Conservation (phyloP, 2,797 vertebrate genomes). For the Hemitrygon akajei region DNA sequence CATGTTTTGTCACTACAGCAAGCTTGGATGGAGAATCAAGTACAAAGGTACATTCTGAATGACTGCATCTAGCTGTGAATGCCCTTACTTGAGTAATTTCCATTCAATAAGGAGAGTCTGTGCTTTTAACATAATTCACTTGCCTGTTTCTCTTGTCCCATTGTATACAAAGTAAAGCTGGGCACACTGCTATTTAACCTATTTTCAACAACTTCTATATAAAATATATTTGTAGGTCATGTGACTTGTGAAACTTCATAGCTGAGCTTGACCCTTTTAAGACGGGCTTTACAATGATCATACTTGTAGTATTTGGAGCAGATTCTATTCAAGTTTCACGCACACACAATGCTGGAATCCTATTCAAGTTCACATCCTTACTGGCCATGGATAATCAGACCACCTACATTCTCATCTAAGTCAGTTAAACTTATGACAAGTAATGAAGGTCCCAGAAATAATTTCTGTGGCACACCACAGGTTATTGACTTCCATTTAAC, state of each 20-base stretch:
- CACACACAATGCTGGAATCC: no score
- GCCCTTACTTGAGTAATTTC: not conserved
- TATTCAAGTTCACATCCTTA: not conserved
- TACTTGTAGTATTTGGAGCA: not conserved
- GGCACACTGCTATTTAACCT: not conserved
- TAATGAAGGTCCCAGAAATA: no score
- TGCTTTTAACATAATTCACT: not conserved
- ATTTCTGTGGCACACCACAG: no score
- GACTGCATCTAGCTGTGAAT: no score
- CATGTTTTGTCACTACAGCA: constrained; percentile 89
- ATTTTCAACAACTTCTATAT: not conserved
- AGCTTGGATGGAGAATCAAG: constrained; percentile 95
- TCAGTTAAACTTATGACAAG: no score
- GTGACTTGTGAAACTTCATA: not conserved
- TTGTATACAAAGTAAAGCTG: not conserved
- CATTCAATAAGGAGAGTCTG: not conserved
- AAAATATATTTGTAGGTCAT: not conserved
- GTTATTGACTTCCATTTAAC: not conserved
- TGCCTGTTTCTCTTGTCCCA: not conserved
- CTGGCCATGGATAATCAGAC: no score
- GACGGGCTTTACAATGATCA: not conserved
- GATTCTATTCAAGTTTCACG: not conserved
- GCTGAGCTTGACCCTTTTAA: not conserved
- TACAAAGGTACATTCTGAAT: constrained; percentile 71
- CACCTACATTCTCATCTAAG: no score